Percentiles rank a stretch among this genome's conserved stretches.
Conservation (phyloP, 2,888 invertebrate genomes). For the Machimus rusticus region DNA sequence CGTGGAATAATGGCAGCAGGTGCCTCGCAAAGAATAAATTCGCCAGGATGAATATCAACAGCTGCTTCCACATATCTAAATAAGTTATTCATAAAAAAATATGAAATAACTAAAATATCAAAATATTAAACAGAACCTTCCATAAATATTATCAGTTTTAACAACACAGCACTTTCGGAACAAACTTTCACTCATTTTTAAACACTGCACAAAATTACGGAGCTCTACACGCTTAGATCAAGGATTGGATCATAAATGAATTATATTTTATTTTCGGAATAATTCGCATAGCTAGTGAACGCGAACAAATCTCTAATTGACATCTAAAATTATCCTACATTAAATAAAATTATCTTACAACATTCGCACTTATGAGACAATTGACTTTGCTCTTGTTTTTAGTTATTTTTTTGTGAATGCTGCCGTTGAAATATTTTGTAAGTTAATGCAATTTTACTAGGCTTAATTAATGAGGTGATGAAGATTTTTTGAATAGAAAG, state of each 20-base stretch:
- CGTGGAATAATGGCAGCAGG: slow-evolving; percentile 68
- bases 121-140: not conserved
- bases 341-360: not conserved
- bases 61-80: slow-evolving; percentile 67
- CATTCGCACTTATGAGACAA: not conserved
- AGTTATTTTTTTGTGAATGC: not conserved
- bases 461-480: not conserved
- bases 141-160: not conserved
- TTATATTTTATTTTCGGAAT: not conserved
- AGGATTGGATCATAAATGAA: not conserved
- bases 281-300: not conserved
- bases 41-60: slow-evolving; percentile 66
- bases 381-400: not conserved
- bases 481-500: too few relatives aligned
- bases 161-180: not conserved
- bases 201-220: not conserved
- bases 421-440: not conserved
- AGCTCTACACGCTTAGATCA: not conserved
- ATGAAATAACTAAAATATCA: not conserved
- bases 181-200: not conserved
- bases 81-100: not conserved
- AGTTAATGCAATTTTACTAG: not conserved
- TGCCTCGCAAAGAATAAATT: slow-evolving; percentile 67
- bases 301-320: not conserved
- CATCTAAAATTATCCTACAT: not conserved